Conservation (phyloP, 2,797 vertebrate species). For the Gambusia yucatana region DNA sequence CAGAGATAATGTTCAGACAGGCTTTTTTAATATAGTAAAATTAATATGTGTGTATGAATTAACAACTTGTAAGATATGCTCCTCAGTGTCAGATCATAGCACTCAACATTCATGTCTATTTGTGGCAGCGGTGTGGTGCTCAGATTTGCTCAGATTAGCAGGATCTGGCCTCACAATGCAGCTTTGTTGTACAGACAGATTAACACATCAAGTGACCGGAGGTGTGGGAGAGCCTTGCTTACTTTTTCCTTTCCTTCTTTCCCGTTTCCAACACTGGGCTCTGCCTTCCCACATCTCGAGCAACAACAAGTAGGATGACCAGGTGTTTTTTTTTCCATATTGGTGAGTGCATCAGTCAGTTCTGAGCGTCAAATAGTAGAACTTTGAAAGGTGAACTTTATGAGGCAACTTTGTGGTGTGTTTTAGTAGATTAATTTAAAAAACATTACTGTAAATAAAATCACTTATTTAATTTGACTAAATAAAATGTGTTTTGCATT, state of each 20-base stretch:
- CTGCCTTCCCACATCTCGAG: constrained; percentile 40
- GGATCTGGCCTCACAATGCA: constrained; percentile 78
- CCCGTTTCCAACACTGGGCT: constrained; percentile 46
- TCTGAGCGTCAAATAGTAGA: not conserved
- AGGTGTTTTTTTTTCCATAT: not conserved
- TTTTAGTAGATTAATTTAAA: not conserved
- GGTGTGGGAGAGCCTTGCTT: constrained; percentile 65
- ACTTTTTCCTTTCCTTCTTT: constrained; percentile 54
- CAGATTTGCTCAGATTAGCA: constrained; percentile 79
- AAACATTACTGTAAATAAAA: not conserved
- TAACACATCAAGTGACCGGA: constrained; percentile 87
- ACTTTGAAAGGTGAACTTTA: not conserved
- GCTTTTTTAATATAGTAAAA: not conserved
- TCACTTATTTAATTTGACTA: not conserved
- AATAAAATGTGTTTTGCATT: not conserved
- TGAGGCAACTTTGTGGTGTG: not conserved
- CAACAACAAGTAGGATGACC: constrained; percentile 53
- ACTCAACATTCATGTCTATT: constrained; percentile 21
- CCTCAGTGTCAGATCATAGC: constrained; percentile 17
- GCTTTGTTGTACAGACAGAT: constrained; percentile 85
- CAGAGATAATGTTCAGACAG: not conserved
- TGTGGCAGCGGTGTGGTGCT: constrained; percentile 43
- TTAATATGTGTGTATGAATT: not conserved
- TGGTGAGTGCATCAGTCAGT: constrained; percentile 25
- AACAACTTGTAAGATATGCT: constrained; percentile 6